Evolutionary conservation across 2,888 invertebrate species (phyloP).

Genomic region (Volucella inflata): DNA sequence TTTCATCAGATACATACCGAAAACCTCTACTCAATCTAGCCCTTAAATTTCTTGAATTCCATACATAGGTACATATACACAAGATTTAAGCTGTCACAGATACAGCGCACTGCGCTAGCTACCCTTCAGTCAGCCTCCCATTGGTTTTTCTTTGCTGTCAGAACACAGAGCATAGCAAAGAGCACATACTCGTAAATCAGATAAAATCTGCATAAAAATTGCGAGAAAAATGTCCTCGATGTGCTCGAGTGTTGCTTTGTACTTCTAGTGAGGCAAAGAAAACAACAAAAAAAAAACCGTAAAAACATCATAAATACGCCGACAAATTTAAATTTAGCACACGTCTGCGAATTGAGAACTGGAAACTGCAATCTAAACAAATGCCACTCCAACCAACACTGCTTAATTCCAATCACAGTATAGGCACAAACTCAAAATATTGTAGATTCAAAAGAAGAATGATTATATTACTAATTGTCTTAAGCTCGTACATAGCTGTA

Average conservation of each 20-base stretch:
- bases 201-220: constrained; percentile 43
- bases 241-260: constrained; percentile 7
- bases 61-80: background rate
- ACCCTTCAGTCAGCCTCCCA: constrained; percentile 36
- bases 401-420: background rate
- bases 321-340: constrained; percentile 35
- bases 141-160: background rate
- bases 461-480: background rate
- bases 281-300: background rate
- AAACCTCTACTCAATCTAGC: constrained; percentile 49
- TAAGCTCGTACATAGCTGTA: constrained; percentile 12
- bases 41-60: constrained; percentile 30
- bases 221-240: background rate
- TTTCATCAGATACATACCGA: constrained; percentile 29
- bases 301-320: background rate
- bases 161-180: background rate
- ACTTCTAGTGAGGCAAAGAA: no score
- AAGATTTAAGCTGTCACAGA: constrained; percentile 62
- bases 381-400: background rate
- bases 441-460: background rate
- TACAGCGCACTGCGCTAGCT: constrained; percentile 63
- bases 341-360: background rate
- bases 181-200: constrained; percentile 40
- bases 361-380: constrained; percentile 6
- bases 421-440: background rate